Percentiles rank a stretch among this genome's conserved stretches.
phyloP scores from a whole-genome alignment of 1,140 invertebrate species.

The Drosophila asahinai region DNA sequence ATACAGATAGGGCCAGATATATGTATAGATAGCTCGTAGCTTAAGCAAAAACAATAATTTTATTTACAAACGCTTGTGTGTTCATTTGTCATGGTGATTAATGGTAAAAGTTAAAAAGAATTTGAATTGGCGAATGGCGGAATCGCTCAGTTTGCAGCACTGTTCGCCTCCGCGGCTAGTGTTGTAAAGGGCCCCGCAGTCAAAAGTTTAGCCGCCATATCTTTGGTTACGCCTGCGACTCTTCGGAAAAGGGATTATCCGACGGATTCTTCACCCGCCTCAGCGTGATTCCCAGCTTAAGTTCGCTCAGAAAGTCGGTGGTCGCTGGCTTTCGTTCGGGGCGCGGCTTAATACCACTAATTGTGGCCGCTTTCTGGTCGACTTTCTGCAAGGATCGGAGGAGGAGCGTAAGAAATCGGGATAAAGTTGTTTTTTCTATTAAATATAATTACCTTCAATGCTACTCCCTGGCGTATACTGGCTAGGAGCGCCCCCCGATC shows the following conservation, averaged over 20 bases:
- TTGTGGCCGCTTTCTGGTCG: constrained; percentile 73
- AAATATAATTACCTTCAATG: constrained; percentile 60
- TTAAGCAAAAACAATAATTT: constrained; percentile 18
- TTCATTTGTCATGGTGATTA: constrained; percentile 44
- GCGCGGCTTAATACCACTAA: constrained; percentile 69
- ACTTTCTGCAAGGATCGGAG: constrained; percentile 60
- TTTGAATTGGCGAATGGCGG: constrained; percentile 15
- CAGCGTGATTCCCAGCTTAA: constrained; percentile 72
- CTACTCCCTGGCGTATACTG: constrained; percentile 72
- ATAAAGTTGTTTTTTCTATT: neutral
- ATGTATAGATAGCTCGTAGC: constrained; percentile 8
- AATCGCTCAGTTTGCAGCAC: constrained; percentile 32
- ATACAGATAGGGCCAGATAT: neutral
- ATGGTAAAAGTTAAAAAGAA: constrained; percentile 14
- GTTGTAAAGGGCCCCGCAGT: constrained; percentile 16
- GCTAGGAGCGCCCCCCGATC: constrained; percentile 68
- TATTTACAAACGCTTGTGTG: constrained; percentile 34
- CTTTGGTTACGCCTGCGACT: constrained; percentile 61
- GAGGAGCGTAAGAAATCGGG: neutral
- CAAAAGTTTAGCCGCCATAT: constrained; percentile 17
- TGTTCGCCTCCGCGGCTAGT: neutral
- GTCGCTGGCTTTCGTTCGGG: constrained; percentile 64
- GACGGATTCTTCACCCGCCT: constrained; percentile 66
- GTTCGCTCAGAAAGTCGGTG: constrained; percentile 71
- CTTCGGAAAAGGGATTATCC: constrained; percentile 66